Base-by-base conservation (phyloP, 1,140 invertebrate genomes). In the Trachelipus rathkii region DNA sequence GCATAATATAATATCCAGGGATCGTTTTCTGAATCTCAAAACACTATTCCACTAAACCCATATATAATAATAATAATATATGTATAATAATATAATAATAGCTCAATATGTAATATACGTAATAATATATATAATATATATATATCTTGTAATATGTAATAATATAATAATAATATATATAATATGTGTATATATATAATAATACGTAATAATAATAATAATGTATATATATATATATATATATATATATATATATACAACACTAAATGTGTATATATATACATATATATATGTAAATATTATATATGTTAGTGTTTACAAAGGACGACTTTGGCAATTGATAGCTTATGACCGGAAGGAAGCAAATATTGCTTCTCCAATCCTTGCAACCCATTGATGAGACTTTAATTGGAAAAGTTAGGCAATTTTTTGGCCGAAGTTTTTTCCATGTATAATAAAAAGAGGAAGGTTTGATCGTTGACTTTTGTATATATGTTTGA, bases 391-490 rank as follows among this genome's bases (percentile, higher is more conserved):
- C 33, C 50, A 60, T 60, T 8, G 50, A 60, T 8, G 50, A 60
- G 50, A 60, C 50, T 60, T 60, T 60, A 60, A 60, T 60, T 60
- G 19, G 2, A 60, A 60, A 60, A 60, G 50, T 60, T 60, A 60
- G 50, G 50, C 50, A 13, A 60, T 60, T 60, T 60, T 60, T 60
- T 60, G 11, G 50, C 50, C 19, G 4, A 8, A 60, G n/a, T 19
- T 60, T 60, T 33, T 33, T 60, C 50, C 50, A 13, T 3, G 3
- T 60, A 60, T 60, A 2, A 60, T 8, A 60, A 3, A 60, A 60
- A 60, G 8, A 33, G 6, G 6, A 33, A 33, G 33, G 1, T 6
- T 33, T 33, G 6, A 33, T 33, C 33, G 33, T 33, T 33, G 33
- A 33, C 33, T 33, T 6, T 33, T 33, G 1, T 6, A 3, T 33